Evolutionary conservation across 2,797 vertebrate species (phyloP), one percentile per base, ranked within the genome.

Genomic region (Melopsittacus undulatus): DNA sequence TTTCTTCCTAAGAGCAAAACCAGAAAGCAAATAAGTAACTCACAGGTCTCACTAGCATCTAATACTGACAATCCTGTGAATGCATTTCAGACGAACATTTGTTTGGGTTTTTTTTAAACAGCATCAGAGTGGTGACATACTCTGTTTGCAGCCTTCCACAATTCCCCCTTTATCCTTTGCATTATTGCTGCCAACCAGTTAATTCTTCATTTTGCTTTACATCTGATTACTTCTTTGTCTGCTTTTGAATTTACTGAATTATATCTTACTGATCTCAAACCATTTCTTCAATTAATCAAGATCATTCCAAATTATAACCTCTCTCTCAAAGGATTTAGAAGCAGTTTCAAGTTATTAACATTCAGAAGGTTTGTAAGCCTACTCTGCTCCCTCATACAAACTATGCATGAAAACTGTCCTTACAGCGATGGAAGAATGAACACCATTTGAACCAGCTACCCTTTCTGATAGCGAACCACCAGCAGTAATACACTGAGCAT

Each of bases 141-240:
- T 83, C 61, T 17, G 64, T 62, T 24, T 68, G 66, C 8, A 18
- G 66, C 30, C 42, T 38, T 82, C 34, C 66, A 83, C 92, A 92
- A 86, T 83, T 90, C 69, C 52, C 85, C 62, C 83, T 92, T 95
- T 90, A 83, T 81, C n/a, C 51, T 84, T 15, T 29, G 36, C 67
- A 23, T 62, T 79, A 49, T 2, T 69, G 74, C 21, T 95, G 91
- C 89, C 81, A 93, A 82, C 21, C 54, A 76, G 45, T 66, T 79
- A 78, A 78, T n/a, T 75, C 34, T 27, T 56, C 67, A 21, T 62
- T 82, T 86, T 32, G 24, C 20, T 90, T 69, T 38, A 36, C 46
- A 76, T 73, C 42, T 46, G 16, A 87, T 69, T 81, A 24, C 54
- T 74, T 74, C 45, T 67, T 76, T 3, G 2, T n/a, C 62, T 36